These are phyloP conservation scores for Pheosia gnoma DNA, from an alignment of 2,888 invertebrate species.

Conservation along the genomic window DNA sequence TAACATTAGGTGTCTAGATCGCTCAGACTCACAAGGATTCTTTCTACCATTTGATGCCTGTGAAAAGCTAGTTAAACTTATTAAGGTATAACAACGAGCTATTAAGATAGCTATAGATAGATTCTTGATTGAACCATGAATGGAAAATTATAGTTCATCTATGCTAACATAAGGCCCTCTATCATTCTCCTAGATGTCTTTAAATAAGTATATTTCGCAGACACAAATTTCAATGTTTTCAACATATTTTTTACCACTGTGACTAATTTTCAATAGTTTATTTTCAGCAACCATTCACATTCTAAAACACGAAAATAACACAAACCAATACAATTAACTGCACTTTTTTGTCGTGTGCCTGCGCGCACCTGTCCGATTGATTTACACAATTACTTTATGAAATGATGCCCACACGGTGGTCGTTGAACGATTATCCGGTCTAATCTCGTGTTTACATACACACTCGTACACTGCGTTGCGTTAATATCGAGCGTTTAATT, in stretches of 20 bases:
- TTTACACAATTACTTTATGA: not conserved
- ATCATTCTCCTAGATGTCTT: too few species aligned
- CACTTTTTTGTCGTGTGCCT: slow-evolving; percentile 6
- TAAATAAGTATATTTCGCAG: too few species aligned
- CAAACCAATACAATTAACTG: not conserved
- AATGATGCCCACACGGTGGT: slow-evolving; percentile 30
- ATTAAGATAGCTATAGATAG: too few species aligned
- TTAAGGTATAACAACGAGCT: too few species aligned
- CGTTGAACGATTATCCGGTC: slow-evolving; percentile 45
- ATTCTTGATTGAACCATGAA: too few species aligned
- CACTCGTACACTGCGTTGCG: slow-evolving; percentile 35
- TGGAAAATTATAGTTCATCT: too few species aligned
- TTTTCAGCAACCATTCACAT: slow-evolving; percentile 1
- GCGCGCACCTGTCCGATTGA: not conserved
- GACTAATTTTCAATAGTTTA: not conserved
- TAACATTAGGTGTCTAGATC: too few species aligned
- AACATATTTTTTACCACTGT: not conserved
- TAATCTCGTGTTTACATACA: slow-evolving; percentile 36
- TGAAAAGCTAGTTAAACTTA: too few species aligned
- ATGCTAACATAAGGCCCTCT: too few species aligned
- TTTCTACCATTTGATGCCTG: too few species aligned
- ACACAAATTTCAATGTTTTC: not conserved
- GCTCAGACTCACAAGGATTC: too few species aligned
- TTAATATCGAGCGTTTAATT: slow-evolving; percentile 19
- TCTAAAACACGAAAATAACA: slow-evolving; percentile 4